Evolutionary conservation across 1,140 invertebrate genomes (phyloP).

Genomic region (Bombus picipes): DNA sequence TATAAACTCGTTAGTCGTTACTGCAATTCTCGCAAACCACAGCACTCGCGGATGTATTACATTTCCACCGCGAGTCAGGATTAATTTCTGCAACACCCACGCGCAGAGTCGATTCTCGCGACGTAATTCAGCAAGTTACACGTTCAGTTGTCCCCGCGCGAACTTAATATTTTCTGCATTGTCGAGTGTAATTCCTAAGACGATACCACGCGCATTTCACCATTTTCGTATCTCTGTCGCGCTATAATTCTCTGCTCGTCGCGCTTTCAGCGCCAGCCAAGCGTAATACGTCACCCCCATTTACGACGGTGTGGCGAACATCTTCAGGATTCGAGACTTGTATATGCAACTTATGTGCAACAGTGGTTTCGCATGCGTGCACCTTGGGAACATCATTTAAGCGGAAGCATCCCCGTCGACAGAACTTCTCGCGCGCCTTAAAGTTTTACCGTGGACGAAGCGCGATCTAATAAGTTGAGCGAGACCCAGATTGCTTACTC

Average conservation of each 20-base stretch:
- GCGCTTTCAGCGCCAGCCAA: background rate
- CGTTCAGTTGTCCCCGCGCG: background rate
- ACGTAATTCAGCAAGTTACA: background rate
- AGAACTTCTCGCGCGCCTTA: conserved; percentile 16
- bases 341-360: conserved; percentile 28
- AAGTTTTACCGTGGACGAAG: conserved; percentile 19
- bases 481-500: background rate
- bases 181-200: conserved; percentile 19
- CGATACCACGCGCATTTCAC: background rate
- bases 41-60: too few relatives aligned
- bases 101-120: background rate
- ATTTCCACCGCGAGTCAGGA: background rate
- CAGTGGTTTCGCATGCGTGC: conserved; percentile 35
- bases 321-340: conserved; percentile 21
- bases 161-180: conserved; percentile 20
- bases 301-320: conserved; percentile 16
- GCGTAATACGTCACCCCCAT: conserved; percentile 32
- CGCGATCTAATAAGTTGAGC: conserved; percentile 35
- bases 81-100: background rate
- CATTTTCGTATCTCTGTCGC: background rate
- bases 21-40: too few relatives aligned
- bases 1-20: too few relatives aligned
- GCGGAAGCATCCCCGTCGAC: background rate
- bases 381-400: conserved; percentile 33
- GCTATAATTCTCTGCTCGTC: background rate